Evolutionary conservation across 2,888 invertebrate species (phyloP).

Genomic region (Nycteola revayana): DNA sequence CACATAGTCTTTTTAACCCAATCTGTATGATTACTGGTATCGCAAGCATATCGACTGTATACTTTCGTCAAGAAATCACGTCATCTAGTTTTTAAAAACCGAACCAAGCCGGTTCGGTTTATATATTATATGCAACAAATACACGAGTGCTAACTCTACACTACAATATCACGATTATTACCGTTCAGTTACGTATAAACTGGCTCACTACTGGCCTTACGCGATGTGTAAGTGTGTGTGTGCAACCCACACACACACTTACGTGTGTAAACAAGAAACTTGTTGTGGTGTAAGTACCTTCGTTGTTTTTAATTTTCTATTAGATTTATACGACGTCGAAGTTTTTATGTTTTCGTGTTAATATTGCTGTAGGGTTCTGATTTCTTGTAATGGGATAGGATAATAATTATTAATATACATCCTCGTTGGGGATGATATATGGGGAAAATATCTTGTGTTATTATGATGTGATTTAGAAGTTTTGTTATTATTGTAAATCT

Average conservation of each 20-base stretch:
- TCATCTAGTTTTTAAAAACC: too few relatives aligned
- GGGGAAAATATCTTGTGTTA: too few relatives aligned
- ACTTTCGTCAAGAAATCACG: too few relatives aligned
- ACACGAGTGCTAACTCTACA: slow-evolving; percentile 52
- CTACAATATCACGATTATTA: slow-evolving; percentile 73
- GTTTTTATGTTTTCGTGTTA: slow-evolving; percentile 26
- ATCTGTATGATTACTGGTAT: too few relatives aligned
- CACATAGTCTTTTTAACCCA: too few relatives aligned
- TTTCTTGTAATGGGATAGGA: slow-evolving; percentile 10
- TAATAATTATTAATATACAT: too few relatives aligned
- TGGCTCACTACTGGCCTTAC: slow-evolving; percentile 76
- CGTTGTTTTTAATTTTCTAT: slow-evolving; percentile 35
- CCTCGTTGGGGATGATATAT: too few relatives aligned
- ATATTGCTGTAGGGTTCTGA: slow-evolving; percentile 19
- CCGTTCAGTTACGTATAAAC: slow-evolving; percentile 78
- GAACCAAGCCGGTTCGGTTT: too few relatives aligned
- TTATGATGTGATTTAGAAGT: too few relatives aligned
- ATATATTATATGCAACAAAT: too few relatives aligned
- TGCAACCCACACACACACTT: slow-evolving; percentile 15
- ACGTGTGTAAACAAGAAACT: slow-evolving; percentile 35
- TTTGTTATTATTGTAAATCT: too few relatives aligned
- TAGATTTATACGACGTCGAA: slow-evolving; percentile 36
- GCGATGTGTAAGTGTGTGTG: slow-evolving; percentile 53
- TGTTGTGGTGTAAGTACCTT: slow-evolving; percentile 31
- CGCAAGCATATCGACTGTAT: too few relatives aligned